phyloP scores from a whole-genome alignment of 1,140 invertebrate species.

The Drosophila virilis region DNA sequence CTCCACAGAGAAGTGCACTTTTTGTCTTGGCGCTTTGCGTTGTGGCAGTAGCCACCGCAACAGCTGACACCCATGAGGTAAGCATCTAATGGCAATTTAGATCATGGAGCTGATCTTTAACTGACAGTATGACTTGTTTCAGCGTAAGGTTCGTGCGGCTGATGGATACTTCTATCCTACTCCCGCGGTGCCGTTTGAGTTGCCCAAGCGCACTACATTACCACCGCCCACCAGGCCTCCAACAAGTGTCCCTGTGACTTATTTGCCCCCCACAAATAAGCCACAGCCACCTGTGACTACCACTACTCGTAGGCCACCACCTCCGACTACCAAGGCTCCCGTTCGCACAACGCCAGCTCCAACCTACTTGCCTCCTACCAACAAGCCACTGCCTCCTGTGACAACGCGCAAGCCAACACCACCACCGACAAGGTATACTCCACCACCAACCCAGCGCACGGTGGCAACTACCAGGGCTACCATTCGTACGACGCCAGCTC shows the following conservation, averaged over 20 bases:
- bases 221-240: constrained; percentile 59
- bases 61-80: constrained; percentile 76
- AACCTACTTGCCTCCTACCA: constrained; percentile 62
- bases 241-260: constrained; percentile 41
- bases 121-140: constrained; percentile 6
- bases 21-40: constrained; percentile 79
- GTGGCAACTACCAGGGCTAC: constrained; percentile 27
- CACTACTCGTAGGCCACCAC: constrained; percentile 29
- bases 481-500: constrained; percentile 29
- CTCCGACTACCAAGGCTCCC: constrained; percentile 31
- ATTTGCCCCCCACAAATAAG: constrained; percentile 33
- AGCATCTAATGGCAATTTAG: constrained; percentile 12
- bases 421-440: constrained; percentile 31
- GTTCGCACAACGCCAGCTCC: constrained; percentile 43
- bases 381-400: constrained; percentile 32
- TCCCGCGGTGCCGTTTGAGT: constrained; percentile 70
- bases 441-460: too few relatives aligned
- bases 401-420: constrained; percentile 36
- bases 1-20: constrained; percentile 79
- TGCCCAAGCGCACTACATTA: constrained; percentile 56
- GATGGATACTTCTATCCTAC: constrained; percentile 75
- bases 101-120: background rate
- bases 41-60: constrained; percentile 70
- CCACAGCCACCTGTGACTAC: constrained; percentile 29
- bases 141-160: constrained; percentile 73